These are phyloP conservation scores for Pyralis farinalis DNA, from an alignment of 2,888 invertebrate species.

Conservation along the genomic window DNA sequence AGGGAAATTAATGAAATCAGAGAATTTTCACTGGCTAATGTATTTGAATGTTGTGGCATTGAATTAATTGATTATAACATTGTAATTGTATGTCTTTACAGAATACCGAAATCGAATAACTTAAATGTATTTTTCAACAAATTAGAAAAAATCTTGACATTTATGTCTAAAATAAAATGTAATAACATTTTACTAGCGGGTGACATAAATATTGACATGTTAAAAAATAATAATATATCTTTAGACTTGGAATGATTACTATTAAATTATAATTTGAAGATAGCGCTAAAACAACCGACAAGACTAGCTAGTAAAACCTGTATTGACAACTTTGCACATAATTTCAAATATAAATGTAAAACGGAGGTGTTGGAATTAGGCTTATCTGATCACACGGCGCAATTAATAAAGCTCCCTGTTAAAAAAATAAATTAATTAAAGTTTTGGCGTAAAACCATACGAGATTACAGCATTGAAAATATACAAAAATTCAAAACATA, in stretches of 20 bases:
- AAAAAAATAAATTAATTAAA: not conserved
- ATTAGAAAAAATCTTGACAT: not conserved
- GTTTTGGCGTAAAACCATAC: not conserved
- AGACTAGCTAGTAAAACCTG: constrained; percentile 11
- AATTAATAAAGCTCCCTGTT: constrained; percentile 4
- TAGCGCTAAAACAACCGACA: constrained; percentile 11
- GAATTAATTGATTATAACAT: constrained; percentile 3
- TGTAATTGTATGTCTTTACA: constrained; percentile 9
- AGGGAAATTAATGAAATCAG: constrained; percentile 5
- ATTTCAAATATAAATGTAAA: constrained; percentile 4
- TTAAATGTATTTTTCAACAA: constrained; percentile 3
- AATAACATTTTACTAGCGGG: not conserved
- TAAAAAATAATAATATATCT: constrained; percentile 8
- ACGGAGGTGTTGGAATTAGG: constrained; percentile 8
- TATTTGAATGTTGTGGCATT: constrained; percentile 13
- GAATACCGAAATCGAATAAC: constrained; percentile 6
- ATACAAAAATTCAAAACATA: constrained; percentile 6
- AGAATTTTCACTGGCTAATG: constrained; percentile 2
- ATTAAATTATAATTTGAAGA: constrained; percentile 12
- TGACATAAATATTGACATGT: constrained; percentile 3
- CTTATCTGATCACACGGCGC: constrained; percentile 12
- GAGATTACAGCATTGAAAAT: constrained; percentile 5
- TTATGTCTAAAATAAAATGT: not conserved
- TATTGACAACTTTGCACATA: constrained; percentile 13
- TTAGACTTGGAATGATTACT: constrained; percentile 12